Conservation (phyloP, 2,113 vertebrate genomes). For the Festucalex cinctus region DNA sequence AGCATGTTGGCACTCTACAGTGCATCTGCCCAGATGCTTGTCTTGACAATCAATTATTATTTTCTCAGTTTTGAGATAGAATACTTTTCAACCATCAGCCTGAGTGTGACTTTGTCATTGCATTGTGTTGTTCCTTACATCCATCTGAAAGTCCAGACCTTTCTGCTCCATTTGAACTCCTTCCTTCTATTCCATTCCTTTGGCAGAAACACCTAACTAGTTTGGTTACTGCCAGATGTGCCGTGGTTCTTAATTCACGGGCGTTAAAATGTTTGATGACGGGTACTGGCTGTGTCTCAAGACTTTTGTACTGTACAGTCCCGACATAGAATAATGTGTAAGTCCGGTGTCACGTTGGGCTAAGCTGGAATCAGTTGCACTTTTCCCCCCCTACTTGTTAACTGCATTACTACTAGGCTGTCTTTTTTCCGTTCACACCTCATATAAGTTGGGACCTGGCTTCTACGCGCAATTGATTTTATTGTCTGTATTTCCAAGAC, state of each 20-base stretch:
- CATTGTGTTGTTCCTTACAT: neutral
- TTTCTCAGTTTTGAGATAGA: constrained; percentile 4
- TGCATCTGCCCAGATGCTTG: constrained; percentile 11
- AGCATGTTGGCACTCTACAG: constrained; percentile 19
- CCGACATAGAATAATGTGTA: constrained; percentile 66
- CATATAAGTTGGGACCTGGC: constrained; percentile 42
- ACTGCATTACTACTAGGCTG: constrained; percentile 28
- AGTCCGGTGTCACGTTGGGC: constrained; percentile 65
- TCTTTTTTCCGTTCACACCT: constrained; percentile 59
- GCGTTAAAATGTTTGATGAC: constrained; percentile 51
- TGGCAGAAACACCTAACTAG: constrained; percentile 28
- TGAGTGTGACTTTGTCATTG: neutral
- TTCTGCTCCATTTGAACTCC: constrained; percentile 12
- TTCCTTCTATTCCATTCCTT: constrained; percentile 4
- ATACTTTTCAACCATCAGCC: neutral
- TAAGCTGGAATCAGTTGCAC: constrained; percentile 49
- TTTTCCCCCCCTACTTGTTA: constrained; percentile 25
- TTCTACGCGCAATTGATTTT: constrained; percentile 46
- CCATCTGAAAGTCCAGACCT: neutral
- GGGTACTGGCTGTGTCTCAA: constrained; percentile 60
- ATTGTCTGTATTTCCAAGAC: constrained; percentile 34
- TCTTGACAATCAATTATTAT: constrained; percentile 7
- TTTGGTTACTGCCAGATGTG: constrained; percentile 26
- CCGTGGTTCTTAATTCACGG: constrained; percentile 31
- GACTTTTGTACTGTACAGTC: constrained; percentile 56